phyloP scores from a whole-genome alignment of 1,140 invertebrate genomes.

The Dufourea novaeangliae region DNA sequence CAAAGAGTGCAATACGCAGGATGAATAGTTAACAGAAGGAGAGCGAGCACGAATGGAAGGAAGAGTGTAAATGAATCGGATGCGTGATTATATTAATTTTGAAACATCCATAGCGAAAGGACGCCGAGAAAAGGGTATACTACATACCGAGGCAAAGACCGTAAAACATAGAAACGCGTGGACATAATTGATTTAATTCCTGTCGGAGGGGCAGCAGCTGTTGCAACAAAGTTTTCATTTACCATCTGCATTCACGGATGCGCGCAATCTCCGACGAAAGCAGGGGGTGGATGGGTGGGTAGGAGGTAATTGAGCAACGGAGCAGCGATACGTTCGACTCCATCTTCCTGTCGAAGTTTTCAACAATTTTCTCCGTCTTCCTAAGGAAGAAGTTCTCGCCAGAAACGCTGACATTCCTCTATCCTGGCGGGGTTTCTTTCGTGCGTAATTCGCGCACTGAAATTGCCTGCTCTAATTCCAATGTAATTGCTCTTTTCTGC shows the following conservation, averaged over 20 bases:
- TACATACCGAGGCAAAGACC: not conserved
- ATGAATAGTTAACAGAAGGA: too few species aligned
- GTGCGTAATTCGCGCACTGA: slow-evolving; percentile 71
- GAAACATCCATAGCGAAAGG: not conserved
- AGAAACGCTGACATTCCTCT: slow-evolving; percentile 54
- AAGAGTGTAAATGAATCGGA: too few species aligned
- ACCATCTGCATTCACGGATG: slow-evolving; percentile 48
- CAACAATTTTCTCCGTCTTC: slow-evolving; percentile 28
- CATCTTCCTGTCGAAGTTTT: slow-evolving; percentile 24
- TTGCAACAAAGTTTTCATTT: slow-evolving; percentile 34
- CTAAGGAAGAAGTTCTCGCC: not conserved
- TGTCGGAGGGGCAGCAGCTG: slow-evolving; percentile 34
- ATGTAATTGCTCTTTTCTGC: slow-evolving; percentile 75
- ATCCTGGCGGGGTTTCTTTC: slow-evolving; percentile 62
- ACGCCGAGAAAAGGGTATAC: too few species aligned
- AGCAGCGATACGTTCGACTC: not conserved
- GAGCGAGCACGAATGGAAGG: too few species aligned
- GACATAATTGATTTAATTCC: slow-evolving; percentile 51
- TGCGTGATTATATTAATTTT: too few species aligned
- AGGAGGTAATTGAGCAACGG: slow-evolving; percentile 7
- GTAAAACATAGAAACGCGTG: slow-evolving; percentile 18
- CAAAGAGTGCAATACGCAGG: too few species aligned
- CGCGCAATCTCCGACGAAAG: not conserved
- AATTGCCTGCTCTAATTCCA: slow-evolving; percentile 74
- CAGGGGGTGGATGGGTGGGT: not conserved